Evolutionary conservation across 2,113 vertebrate genomes (phyloP).

Genomic region (Cyphomyrus discorhynchus): DNA sequence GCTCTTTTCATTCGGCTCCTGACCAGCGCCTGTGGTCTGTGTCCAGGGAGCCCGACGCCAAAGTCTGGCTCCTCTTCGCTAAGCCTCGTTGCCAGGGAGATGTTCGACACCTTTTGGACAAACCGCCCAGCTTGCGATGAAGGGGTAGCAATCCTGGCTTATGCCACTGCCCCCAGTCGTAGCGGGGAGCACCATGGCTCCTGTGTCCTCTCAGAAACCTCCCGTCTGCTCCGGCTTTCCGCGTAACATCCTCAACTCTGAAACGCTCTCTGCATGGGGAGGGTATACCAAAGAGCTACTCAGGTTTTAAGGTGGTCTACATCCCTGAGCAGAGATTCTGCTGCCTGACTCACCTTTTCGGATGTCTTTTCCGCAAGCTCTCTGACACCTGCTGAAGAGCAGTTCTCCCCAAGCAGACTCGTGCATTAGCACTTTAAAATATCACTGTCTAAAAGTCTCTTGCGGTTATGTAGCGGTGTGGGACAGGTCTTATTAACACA

Average conservation of each 20-base stretch:
- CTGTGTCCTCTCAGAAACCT: not conserved
- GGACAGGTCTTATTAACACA: not conserved
- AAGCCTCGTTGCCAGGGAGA: constrained; percentile 39
- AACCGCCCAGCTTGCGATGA: constrained; percentile 13
- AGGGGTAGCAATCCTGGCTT: not conserved
- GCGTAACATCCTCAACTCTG: not conserved
- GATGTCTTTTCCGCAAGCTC: not conserved
- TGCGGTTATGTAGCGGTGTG: not conserved
- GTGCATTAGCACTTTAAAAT: not conserved
- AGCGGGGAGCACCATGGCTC: not conserved
- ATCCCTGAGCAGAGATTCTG: not conserved
- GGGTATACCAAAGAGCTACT: not conserved
- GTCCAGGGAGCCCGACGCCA: not conserved
- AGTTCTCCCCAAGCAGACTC: not conserved
- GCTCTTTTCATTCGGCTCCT: not conserved
- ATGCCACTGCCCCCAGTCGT: not conserved
- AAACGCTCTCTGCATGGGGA: not conserved
- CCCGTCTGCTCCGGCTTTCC: not conserved
- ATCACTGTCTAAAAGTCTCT: not conserved
- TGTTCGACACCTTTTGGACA: constrained; percentile 32
- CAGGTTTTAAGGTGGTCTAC: not conserved
- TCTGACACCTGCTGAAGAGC: not conserved
- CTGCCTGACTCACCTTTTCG: not conserved
- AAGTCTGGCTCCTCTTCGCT: not conserved
- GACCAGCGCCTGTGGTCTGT: not conserved